Base-by-base conservation (phyloP, 1,140 invertebrate genomes). In the Reticulitermes speratus region DNA sequence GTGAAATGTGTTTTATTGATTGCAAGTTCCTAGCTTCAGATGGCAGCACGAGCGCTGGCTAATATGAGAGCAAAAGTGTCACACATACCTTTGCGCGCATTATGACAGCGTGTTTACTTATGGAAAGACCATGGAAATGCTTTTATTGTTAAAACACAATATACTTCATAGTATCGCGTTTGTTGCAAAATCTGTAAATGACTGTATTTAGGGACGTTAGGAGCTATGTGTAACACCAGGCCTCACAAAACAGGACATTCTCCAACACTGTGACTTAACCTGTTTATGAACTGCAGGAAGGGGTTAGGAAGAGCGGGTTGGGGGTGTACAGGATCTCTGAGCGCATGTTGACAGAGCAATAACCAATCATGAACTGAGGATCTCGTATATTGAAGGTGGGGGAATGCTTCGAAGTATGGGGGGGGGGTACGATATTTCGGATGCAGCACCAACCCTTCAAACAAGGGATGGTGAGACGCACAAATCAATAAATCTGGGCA, bases 401-500 rank as follows among this genome's bases (percentile, higher is more conserved):
- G 5, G 52, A 21, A 55, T 5, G 52, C 7, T 55, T 55, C 5
- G 52, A 55, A 21, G 19, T 55, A 55, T 25, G 12, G 65, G 65
- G 25, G 65, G 65, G 65, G 30, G 65, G 25, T 25, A 30, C 9
- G 30, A 75, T 75, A 75, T 75, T 75, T 75, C 65, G 65, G 65
- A 75, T 75, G n/a, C 65, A 75, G 65, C 65, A 30, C n/a, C n/a
- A 30, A 30, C 65, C 8, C 65, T n/a, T 75, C 65, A 75, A 75
- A 30, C 65, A n/a, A 30, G 65, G 65, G 65, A 30, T 11, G 65
- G 9, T 25, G 65, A 25, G 65, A 30, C 30, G 65, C 25, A 6
- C 7, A n/a, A 30, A 75, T 75, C 65, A 75, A 75, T 75, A 75
- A 75, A 75, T 75, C 65, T 75, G 65, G 65, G 65, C 65, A 75